Base-by-base conservation (phyloP, 2,113 vertebrate genomes). In the Engraulis encrasicolus region DNA sequence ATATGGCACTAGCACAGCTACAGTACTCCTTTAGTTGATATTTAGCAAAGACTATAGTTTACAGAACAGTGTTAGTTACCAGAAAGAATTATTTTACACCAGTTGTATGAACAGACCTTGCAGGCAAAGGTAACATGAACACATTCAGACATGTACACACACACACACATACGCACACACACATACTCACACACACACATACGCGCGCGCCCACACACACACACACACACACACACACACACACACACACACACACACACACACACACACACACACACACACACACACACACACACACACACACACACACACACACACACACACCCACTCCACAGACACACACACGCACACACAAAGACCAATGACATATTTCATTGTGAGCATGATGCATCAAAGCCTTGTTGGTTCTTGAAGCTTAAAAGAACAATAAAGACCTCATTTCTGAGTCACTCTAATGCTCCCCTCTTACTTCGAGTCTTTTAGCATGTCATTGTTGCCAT, bases 301-400 rank as follows among this genome's bases (percentile, higher is more conserved):
- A 45, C 40, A 45, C 40, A 45, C 40, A 45, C 3, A 45, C 40
- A 45, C 40, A 45, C 40, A 45, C 40, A 45, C 40, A 81, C 48
- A 14, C 9, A 61, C 6, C n/a, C n/a, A n/a, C n/a, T n/a, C n/a
- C n/a, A 20, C 38, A 66, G 45, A 82, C 14, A 15, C 61, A 61
- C 79, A 34, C 31, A 50, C 49, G 71, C 19, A 12, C 4, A 61
- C 9, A 20, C 48, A 78, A 45, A 82, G 27, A 37, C 45, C 48
- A 83, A 78, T 15, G 38, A 40, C 31, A 19, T 38, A 85, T 66
- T 84, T 58, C 61, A 38, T 38, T 58, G 52, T 82, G 50, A 84
- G 86, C 86, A 87, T 87, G 86, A 50, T 78, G 61, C 78, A 78
- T 82, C 48, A 50, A 85, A 36, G 49, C 52, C 74, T 83, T 83